phyloP scores from a whole-genome alignment of 2,797 vertebrate genomes.

The Antrozous pallidus region DNA sequence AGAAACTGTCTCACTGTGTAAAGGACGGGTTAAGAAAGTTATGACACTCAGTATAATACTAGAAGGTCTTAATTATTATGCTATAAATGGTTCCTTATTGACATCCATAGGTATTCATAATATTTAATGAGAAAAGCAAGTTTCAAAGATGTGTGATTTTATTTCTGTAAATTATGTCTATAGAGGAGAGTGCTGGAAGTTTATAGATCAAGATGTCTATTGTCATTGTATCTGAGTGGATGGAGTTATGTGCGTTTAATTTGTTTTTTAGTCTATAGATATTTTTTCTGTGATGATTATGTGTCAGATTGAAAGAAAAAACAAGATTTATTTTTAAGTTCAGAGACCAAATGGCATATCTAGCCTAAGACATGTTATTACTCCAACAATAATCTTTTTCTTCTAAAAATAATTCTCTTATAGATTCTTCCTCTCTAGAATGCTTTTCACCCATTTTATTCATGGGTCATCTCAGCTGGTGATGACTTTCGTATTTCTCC shows the following conservation, averaged over 20 bases:
- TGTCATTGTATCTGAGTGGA: background rate
- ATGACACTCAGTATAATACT: background rate
- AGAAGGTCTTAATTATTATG: background rate
- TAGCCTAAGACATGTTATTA: background rate
- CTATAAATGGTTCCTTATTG: background rate
- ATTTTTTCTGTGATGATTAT: background rate
- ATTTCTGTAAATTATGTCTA: background rate
- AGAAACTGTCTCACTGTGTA: background rate
- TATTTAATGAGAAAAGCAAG: background rate
- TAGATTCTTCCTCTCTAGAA: background rate
- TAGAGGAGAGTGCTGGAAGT: background rate
- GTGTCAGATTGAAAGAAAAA: background rate
- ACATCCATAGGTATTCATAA: background rate
- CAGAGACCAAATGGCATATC: background rate
- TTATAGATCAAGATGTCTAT: background rate
- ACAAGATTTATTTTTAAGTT: background rate
- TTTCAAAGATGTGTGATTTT: background rate
- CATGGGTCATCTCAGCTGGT: background rate
- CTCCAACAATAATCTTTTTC: background rate
- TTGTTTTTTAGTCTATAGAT: background rate
- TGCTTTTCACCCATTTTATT: background rate
- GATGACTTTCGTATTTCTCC: slow-evolving; percentile 21
- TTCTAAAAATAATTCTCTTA: slow-evolving; percentile 22
- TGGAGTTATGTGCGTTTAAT: background rate
- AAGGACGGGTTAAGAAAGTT: background rate